Evolutionary conservation across 2,113 vertebrate genomes (phyloP).

Genomic region (Sturnira hondurensis): DNA sequence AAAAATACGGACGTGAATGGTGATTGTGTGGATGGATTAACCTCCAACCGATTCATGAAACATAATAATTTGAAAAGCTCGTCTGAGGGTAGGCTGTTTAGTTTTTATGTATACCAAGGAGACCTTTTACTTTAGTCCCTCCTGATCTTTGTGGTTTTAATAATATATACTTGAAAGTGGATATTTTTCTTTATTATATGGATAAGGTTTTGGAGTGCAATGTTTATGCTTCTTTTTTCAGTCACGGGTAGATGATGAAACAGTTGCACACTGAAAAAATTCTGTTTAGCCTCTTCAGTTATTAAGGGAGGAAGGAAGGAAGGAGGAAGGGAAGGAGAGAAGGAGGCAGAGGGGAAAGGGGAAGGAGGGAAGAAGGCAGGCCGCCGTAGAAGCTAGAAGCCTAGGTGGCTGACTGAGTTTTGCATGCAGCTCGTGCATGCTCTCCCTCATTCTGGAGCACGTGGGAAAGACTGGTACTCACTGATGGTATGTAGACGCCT

Average conservation of each 20-base stretch:
- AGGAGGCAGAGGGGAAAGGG: too few species aligned
- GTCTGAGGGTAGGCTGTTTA: neutral
- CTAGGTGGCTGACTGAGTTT: neutral
- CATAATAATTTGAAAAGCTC: neutral
- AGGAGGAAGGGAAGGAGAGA: neutral
- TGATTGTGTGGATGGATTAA: neutral
- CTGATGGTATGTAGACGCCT: neutral
- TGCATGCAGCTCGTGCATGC: fast-evolving
- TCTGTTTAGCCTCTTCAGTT: neutral
- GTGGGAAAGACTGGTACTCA: neutral
- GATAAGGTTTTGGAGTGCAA: slow-evolving; percentile 14
- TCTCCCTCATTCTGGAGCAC: neutral
- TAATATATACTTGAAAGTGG: neutral
- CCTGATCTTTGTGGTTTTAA: slow-evolving; percentile 12
- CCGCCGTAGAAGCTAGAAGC: neutral
- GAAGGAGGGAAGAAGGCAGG: neutral
- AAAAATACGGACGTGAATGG: neutral
- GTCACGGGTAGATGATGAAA: neutral
- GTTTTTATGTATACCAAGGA: neutral
- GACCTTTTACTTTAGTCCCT: neutral
- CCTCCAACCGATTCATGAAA: neutral
- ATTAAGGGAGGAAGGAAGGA: neutral
- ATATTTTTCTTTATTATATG: neutral
- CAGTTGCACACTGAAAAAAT: neutral
- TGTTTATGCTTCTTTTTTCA: neutral